phyloP scores from a whole-genome alignment of 2,888 invertebrate genomes.

The Drosophila multiciliata region DNA sequence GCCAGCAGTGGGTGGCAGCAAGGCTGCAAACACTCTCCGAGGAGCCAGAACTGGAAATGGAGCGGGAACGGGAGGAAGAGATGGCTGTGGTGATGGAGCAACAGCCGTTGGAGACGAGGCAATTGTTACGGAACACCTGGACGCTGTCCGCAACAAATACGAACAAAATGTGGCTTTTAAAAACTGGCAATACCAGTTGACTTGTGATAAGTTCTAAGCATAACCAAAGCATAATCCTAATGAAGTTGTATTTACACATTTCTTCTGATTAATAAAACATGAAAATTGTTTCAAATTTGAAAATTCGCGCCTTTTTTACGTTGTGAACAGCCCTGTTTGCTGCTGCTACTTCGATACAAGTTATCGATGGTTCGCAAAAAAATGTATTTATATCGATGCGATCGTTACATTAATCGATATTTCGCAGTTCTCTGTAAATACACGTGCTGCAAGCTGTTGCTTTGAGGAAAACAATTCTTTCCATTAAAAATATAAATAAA shows the following conservation, averaged over 20 bases:
- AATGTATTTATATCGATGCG: conserved; percentile 16
- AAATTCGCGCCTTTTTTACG: not conserved
- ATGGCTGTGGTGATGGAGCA: conserved; percentile 39
- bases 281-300: conserved; percentile 2
- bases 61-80: conserved; percentile 49
- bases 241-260: conserved; percentile 10
- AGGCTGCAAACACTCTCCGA: conserved; percentile 66
- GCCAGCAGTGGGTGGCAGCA: conserved; percentile 43
- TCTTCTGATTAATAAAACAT: conserved; percentile 13
- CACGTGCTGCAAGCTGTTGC: conserved; percentile 46
- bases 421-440: conserved; percentile 21
- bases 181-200: conserved; percentile 85
- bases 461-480: not conserved
- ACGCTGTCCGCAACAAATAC: conserved; percentile 75
- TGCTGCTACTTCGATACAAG: not conserved
- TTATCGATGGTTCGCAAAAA: conserved; percentile 16
- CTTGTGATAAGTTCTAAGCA: conserved; percentile 83
- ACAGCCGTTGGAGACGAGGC: conserved; percentile 47
- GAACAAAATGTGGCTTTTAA: conserved; percentile 82
- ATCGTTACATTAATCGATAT: conserved; percentile 3
- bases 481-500: conserved; percentile 2
- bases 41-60: conserved; percentile 43
- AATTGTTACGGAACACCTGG: conserved; percentile 72
- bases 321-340: conserved; percentile 17
- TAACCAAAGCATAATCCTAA: conserved; percentile 42